These are phyloP conservation scores for Cactoblastis cactorum DNA, from an alignment of 2,888 invertebrate genomes.

Conservation along the genomic window DNA sequence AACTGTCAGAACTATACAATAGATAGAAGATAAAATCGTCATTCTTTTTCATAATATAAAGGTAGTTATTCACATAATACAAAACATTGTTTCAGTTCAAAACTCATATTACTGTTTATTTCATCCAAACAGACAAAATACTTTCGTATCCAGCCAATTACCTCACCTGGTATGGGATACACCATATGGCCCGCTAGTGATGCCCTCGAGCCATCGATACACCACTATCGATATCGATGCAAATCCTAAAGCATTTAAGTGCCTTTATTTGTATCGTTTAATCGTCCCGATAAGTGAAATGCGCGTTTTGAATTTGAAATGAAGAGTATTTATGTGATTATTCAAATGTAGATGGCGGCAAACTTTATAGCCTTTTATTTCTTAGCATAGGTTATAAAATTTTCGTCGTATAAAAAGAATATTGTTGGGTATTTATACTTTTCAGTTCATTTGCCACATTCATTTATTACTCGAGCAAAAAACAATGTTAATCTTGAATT, in stretches of 20 bases:
- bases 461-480: background rate
- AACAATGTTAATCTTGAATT: background rate
- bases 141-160: conserved; percentile 46
- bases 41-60: no score
- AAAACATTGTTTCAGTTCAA: background rate
- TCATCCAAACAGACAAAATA: conserved; percentile 9
- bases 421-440: background rate
- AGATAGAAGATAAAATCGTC: no score
- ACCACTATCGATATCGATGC: conserved; percentile 22
- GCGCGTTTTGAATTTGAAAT: conserved; percentile 12
- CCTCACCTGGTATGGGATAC: conserved; percentile 44
- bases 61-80: background rate
- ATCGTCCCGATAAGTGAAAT: conserved; percentile 11
- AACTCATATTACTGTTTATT: background rate
- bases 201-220: conserved; percentile 21
- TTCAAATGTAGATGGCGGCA: background rate
- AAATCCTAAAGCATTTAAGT: conserved; percentile 11
- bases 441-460: background rate
- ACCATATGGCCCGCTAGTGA: conserved; percentile 52
- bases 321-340: conserved; percentile 9
- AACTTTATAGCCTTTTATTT: conserved; percentile 1
- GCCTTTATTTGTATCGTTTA: conserved; percentile 13
- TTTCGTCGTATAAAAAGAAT: background rate
- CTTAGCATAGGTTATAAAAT: no score
- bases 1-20: no score